Evolutionary conservation across 2,797 vertebrate species (phyloP), one percentile per base, ranked within the genome.

Genomic region (Sebastes melanostomus): DNA sequence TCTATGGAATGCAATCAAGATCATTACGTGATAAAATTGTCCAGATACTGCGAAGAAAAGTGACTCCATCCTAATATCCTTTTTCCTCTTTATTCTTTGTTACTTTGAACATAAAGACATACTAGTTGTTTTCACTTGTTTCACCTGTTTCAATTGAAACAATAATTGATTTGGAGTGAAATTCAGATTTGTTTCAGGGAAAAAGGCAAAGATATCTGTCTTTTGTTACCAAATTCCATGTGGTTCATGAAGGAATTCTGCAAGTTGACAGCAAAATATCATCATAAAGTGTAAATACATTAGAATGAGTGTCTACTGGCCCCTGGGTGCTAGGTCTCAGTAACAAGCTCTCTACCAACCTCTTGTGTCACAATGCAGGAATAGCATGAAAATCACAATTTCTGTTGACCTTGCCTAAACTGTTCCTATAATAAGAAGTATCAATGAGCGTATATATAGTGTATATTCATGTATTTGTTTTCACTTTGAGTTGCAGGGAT

Each of bases 1-100:
- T 95, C 78, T 95, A 94, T 76, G 94, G 82, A 1, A 81, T 92
- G 82, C 91, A 94, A 72, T 93, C 87, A 24, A 91, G 32, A 60
- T 83, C 82, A 24, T 77, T 94, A 55, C 80, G 91, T 30, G 36
- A 84, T 32, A 94, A 86, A 81, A 93, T 94, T 22, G 7, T 72
- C 4, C 85, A 93, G 67, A 74, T 86, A 55, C 36, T 94, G 14
- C 54, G 52, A 27, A 85, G 73, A 70, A 93, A 89, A 81, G 61
- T 89, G 18, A 77, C 32, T 30, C n/a, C 80, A 22, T 62, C 6
- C 9, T 91, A 70, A 72, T 8, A 10, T 0, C 2, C 70, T 27
- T 4, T 4, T 2, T 70, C 27, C 5, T 4, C 22, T 80, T 74
- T 1, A 25, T 36, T 4, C 9, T 65, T 22, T 25, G 61, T 22